phyloP scores from a whole-genome alignment of 2,888 invertebrate genomes.

The Glaucopsyche alexis region DNA sequence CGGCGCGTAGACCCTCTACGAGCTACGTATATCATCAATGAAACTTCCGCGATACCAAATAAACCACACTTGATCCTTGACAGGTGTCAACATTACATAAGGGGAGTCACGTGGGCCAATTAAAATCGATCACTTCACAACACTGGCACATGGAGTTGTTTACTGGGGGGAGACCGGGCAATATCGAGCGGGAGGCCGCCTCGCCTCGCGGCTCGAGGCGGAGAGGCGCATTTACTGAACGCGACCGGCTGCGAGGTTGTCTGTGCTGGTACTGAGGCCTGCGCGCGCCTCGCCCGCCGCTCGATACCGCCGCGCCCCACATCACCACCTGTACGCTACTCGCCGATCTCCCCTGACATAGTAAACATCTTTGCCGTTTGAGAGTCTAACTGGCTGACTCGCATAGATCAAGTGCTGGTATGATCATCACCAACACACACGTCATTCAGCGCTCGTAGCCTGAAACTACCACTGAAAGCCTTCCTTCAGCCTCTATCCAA shows the following conservation, averaged over 20 bases:
- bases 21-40: constrained; percentile 38
- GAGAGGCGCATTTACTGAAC: constrained; percentile 53
- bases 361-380: constrained; percentile 42
- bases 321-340: constrained; percentile 77
- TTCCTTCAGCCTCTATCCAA: neutral
- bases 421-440: too few relatives aligned
- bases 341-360: constrained; percentile 49
- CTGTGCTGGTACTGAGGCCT: constrained; percentile 63
- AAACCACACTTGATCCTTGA: constrained; percentile 8
- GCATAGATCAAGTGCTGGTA: neutral
- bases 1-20: constrained; percentile 37
- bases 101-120: constrained; percentile 42
- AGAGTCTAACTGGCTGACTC: constrained; percentile 29
- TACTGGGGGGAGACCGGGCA: constrained; percentile 43
- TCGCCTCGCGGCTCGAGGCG: constrained; percentile 56
- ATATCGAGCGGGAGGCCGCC: constrained; percentile 46
- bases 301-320: constrained; percentile 63
- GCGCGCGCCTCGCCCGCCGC: constrained; percentile 56
- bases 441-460: too few relatives aligned
- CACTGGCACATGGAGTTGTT: constrained; percentile 54
- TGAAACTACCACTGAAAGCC: too few relatives aligned
- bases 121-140: constrained; percentile 47
- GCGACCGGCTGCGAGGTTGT: constrained; percentile 58
- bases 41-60: constrained; percentile 32
- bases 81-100: constrained; percentile 17